Conservation (phyloP, 2,888 invertebrate species). For the Dendrolimus pini region DNA sequence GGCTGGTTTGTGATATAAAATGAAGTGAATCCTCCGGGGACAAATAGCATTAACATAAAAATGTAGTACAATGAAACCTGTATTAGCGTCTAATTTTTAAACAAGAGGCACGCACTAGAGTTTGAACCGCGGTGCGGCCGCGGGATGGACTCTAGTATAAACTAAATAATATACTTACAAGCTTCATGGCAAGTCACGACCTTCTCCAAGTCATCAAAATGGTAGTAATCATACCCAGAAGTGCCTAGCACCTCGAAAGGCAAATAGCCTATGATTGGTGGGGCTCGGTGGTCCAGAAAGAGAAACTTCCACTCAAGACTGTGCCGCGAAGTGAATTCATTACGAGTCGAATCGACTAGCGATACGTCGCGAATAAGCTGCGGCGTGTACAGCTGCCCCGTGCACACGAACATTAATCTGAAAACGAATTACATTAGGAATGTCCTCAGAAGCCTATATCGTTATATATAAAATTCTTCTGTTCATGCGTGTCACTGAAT, state of each 20-base stretch:
- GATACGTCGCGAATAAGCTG: constrained; percentile 92
- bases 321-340: constrained; percentile 94
- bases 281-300: constrained; percentile 93
- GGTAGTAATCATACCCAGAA: constrained; percentile 97
- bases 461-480: too few species aligned
- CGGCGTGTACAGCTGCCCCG: constrained; percentile 87
- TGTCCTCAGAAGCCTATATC: too few species aligned
- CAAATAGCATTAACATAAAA: too few species aligned
- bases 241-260: constrained; percentile 97
- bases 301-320: constrained; percentile 98
- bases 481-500: too few species aligned
- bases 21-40: too few species aligned
- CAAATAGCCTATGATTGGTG: constrained; percentile 93
- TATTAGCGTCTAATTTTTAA: too few species aligned
- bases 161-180: constrained; percentile 75
- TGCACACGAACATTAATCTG: constrained; percentile 87
- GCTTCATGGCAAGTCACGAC: constrained; percentile 92
- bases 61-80: too few species aligned
- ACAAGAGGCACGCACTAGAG: too few species aligned
- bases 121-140: too few species aligned
- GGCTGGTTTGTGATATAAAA: too few species aligned
- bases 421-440: constrained; percentile 2
- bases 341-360: constrained; percentile 83
- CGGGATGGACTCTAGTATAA: too few species aligned
- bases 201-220: constrained; percentile 94